These are phyloP conservation scores for Todus mexicanus DNA, from an alignment of 2,797 vertebrate genomes.

Conservation along the genomic window DNA sequence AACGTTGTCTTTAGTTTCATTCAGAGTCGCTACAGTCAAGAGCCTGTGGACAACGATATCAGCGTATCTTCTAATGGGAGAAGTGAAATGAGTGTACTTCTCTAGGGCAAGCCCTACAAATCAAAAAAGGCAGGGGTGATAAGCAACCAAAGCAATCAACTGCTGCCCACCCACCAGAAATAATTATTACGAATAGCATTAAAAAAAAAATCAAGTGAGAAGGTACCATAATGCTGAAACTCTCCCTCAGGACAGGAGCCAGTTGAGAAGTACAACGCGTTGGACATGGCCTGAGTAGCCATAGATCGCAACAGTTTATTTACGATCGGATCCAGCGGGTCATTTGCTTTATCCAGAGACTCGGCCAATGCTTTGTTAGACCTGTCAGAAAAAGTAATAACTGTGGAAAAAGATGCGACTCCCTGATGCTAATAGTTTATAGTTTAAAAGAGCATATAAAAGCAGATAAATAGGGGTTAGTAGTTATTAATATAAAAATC, in stretches of 20 bases:
- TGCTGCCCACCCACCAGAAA: background rate
- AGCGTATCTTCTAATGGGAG: constrained; percentile 94
- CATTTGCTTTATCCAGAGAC: constrained; percentile 87
- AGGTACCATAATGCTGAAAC: constrained; percentile 89
- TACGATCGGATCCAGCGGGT: constrained; percentile 85
- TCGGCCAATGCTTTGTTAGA: constrained; percentile 91
- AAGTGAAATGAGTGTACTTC: constrained; percentile 96
- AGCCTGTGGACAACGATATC: constrained; percentile 92
- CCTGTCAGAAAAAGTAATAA: constrained; percentile 63
- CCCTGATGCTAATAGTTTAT: background rate
- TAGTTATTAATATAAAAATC: background rate
- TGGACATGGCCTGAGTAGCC: constrained; percentile 95
- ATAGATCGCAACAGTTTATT: constrained; percentile 89
- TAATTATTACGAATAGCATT: too few relatives aligned
- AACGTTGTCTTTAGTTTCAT: constrained; percentile 54
- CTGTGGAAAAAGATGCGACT: background rate
- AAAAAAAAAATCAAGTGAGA: background rate
- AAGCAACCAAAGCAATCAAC: background rate
- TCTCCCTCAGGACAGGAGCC: constrained; percentile 82
- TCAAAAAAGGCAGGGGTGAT: background rate
- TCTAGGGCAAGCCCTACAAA: constrained; percentile 88
- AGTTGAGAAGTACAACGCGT: constrained; percentile 91
- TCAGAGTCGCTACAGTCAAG: constrained; percentile 77
- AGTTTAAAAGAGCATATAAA: background rate
- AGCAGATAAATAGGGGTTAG: background rate